These are phyloP conservation scores for Brachionichthys hirsutus DNA, from an alignment of 2,113 vertebrate genomes.

Conservation along the genomic window DNA sequence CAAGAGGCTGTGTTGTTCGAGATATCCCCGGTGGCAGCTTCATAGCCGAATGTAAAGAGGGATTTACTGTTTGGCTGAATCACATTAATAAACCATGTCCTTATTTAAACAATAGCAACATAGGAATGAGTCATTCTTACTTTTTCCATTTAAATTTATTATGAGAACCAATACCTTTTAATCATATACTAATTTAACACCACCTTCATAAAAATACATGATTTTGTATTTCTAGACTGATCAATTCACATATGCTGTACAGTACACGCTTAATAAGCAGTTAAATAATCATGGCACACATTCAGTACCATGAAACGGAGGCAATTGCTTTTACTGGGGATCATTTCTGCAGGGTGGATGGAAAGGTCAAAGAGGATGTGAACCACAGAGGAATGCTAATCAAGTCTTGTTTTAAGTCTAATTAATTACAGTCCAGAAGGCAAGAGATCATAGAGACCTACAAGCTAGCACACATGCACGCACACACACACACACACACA, in stretches of 20 bases:
- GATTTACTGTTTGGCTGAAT: constrained; percentile 38
- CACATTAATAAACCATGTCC: constrained; percentile 52
- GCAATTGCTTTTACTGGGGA: constrained; percentile 31
- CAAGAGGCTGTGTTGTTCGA: constrained; percentile 46
- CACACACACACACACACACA: constrained; percentile 8
- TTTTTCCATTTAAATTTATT: constrained; percentile 6
- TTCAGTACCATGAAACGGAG: constrained; percentile 18
- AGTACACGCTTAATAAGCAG: constrained; percentile 31
- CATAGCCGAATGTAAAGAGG: constrained; percentile 35
- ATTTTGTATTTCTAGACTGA: not conserved
- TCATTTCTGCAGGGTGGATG: constrained; percentile 47
- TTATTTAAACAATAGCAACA: constrained; percentile 29
- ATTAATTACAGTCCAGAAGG: constrained; percentile 77
- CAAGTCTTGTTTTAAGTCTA: constrained; percentile 71
- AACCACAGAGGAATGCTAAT: constrained; percentile 73
- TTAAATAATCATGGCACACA: constrained; percentile 36
- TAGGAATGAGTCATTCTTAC: constrained; percentile 29
- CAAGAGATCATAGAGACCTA: constrained; percentile 58
- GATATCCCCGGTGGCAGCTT: constrained; percentile 46
- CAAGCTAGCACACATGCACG: constrained; percentile 44
- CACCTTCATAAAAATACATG: too few species aligned
- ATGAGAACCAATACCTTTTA: not conserved
- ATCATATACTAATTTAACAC: too few species aligned
- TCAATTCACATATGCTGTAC: constrained; percentile 2
- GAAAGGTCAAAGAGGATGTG: constrained; percentile 61